These are phyloP conservation scores for Magallana ariakensis DNA, from an alignment of 1,140 invertebrate genomes.

Conservation along the genomic window DNA sequence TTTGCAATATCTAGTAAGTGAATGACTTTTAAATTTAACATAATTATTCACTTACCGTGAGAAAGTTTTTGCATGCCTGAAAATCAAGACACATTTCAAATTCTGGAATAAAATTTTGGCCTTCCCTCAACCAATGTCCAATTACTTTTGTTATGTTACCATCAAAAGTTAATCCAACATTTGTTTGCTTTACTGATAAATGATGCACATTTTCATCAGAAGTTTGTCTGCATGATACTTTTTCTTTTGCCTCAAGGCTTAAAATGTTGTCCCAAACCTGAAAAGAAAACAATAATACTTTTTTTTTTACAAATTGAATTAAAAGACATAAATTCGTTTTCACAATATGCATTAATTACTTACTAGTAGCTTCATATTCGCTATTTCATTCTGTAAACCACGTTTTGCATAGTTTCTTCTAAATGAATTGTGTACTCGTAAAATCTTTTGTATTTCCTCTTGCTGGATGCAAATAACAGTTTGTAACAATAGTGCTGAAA, in stretches of 20 bases:
- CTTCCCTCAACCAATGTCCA: neutral
- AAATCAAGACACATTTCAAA: conserved; percentile 10
- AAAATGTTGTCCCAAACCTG: conserved; percentile 14
- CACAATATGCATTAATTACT: neutral
- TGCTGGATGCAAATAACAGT: neutral
- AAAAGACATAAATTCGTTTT: neutral
- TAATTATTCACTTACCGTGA: neutral
- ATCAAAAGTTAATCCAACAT: neutral
- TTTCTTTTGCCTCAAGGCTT: neutral
- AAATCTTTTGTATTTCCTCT: conserved; percentile 15
- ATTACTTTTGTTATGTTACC: conserved; percentile 2
- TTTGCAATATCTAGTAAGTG: too few relatives aligned
- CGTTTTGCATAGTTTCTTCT: conserved; percentile 8
- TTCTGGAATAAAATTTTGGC: conserved; percentile 14
- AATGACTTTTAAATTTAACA: too few relatives aligned
- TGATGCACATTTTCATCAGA: neutral
- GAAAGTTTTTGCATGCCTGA: neutral
- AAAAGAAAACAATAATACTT: neutral
- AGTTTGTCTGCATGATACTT: neutral
- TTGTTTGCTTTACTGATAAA: neutral
- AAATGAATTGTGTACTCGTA: conserved; percentile 1
- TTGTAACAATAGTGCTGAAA: neutral
- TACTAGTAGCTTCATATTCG: conserved; percentile 6
- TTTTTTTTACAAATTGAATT: too few relatives aligned
- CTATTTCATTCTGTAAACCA: neutral